phyloP scores from a whole-genome alignment of 23 tunicate species.

The Oikopleura albicans region DNA sequence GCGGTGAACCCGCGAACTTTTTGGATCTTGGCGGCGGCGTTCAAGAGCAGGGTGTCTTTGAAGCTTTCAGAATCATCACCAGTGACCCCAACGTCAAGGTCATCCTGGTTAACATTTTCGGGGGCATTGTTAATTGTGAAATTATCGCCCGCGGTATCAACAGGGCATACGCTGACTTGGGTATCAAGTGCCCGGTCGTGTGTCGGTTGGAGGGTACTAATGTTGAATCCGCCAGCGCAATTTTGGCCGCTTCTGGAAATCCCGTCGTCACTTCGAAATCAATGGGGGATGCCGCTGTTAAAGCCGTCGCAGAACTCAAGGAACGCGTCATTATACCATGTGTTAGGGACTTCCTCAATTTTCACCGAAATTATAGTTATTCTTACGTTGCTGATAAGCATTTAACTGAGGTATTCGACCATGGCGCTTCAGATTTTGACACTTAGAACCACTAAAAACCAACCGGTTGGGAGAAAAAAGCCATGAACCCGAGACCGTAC shows the following conservation, averaged over 20 bases:
- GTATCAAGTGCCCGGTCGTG: conserved; percentile 57
- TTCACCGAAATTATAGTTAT: too few species aligned
- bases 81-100: conserved; percentile 37
- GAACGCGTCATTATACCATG: too few species aligned
- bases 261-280: neutral
- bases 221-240: neutral
- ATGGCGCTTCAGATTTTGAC: too few species aligned
- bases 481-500: too few species aligned
- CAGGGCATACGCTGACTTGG: conserved; percentile 53
- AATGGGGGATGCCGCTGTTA: conserved; percentile 2
- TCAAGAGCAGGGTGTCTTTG: conserved; percentile 65
- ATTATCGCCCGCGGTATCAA: conserved; percentile 71
- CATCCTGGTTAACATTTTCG: conserved; percentile 33
- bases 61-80: conserved; percentile 62
- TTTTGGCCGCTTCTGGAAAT: neutral
- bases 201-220: conserved; percentile 58
- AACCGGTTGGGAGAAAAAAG: too few species aligned
- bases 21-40: conserved; percentile 94
- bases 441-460: too few species aligned
- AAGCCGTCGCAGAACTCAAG: neutral
- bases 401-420: too few species aligned
- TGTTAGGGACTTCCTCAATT: too few species aligned
- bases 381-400: too few species aligned
- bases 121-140: conserved; percentile 88
- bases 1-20: conserved; percentile 80